These are phyloP conservation scores for Trachythela sp. DNA, from an alignment of 64 coral and sea anemone genomes.

Conservation along the genomic window DNA sequence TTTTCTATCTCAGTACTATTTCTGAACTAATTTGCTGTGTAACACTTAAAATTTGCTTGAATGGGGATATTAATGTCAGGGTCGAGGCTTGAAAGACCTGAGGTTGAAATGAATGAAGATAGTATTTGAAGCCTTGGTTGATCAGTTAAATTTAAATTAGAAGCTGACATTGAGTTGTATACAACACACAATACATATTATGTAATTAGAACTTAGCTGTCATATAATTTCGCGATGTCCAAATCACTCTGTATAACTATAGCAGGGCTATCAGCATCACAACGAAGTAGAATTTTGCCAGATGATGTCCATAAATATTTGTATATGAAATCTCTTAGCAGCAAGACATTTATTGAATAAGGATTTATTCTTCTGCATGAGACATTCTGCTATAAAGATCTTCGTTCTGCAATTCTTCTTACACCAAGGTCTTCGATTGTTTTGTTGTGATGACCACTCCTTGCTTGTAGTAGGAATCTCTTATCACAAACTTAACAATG, in stretches of 20 bases:
- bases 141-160: no score
- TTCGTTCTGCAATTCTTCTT: neutral
- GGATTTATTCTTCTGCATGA: neutral
- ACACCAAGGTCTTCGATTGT: neutral
- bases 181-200: no score
- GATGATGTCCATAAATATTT: neutral
- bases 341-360: neutral
- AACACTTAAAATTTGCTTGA: no score
- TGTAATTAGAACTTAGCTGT: neutral
- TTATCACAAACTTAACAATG: neutral
- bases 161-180: no score
- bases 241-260: neutral
- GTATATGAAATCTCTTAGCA: neutral
- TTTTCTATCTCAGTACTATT: no score
- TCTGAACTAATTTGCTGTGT: no score
- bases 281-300: neutral
- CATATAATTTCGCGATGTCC: neutral
- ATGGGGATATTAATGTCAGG: no score
- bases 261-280: neutral
- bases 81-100: no score
- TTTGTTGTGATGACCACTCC: neutral
- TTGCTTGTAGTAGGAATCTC: neutral
- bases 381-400: neutral
- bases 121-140: no score
- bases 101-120: no score